Percentiles rank a stretch among this genome's conserved stretches.
These are phyloP conservation scores for Microhierax caerulescens DNA, from an alignment of 2,797 vertebrate genomes.

Conservation along the genomic window DNA sequence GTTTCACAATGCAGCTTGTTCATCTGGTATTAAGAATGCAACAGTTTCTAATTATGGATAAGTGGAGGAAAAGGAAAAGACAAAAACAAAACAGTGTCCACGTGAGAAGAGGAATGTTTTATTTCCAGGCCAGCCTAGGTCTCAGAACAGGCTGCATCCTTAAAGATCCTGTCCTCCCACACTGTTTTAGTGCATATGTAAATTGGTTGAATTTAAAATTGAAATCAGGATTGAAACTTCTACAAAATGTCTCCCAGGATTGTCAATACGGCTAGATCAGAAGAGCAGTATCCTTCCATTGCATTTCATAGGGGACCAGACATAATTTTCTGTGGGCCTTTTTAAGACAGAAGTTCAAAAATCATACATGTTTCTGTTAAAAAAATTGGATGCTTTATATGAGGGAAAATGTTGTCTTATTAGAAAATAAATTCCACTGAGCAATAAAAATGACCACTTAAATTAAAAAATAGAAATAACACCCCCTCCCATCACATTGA, in stretches of 20 bases:
- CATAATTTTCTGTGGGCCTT: not conserved
- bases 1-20: not conserved
- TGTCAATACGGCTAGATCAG: not conserved
- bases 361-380: not conserved
- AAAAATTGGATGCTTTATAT: not conserved
- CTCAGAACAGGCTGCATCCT: not conserved
- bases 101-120: not conserved
- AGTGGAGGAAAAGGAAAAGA: not conserved
- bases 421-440: not conserved
- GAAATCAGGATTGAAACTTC: not conserved
- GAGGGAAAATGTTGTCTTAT: not conserved
- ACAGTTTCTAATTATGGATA: conserved; percentile 21
- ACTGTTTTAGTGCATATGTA: not conserved
- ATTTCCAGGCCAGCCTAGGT: not conserved
- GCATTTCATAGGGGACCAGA: not conserved
- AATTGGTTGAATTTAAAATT: not conserved
- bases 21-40: not conserved
- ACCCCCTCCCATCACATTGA: not conserved
- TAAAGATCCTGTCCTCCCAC: not conserved
- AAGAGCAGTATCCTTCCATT: not conserved
- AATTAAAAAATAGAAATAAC: not conserved
- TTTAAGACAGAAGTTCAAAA: not conserved
- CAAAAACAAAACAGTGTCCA: not conserved
- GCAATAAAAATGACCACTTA: not conserved
- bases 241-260: not conserved